Conservation (phyloP, 1,140 invertebrate species). For the Heterodera carotae region DNA sequence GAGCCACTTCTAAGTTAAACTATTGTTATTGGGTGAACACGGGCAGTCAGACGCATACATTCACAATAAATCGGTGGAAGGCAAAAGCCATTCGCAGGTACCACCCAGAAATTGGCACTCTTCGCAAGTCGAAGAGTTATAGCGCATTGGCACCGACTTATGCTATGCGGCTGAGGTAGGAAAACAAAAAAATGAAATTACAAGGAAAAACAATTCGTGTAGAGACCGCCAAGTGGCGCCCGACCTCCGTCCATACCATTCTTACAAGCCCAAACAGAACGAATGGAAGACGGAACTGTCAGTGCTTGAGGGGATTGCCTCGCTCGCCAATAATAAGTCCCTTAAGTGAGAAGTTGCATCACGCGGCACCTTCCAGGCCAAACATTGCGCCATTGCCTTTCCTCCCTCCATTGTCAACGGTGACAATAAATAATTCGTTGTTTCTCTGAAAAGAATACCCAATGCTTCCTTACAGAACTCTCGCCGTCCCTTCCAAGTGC, state of each 20-base stretch:
- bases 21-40: no score
- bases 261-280: slow-evolving; percentile 39
- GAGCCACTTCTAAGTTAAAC: neutral
- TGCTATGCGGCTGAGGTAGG: slow-evolving; percentile 30
- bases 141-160: slow-evolving; percentile 37
- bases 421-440: neutral
- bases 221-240: slow-evolving; percentile 38
- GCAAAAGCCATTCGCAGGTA: slow-evolving; percentile 25
- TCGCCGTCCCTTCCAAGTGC: slow-evolving; percentile 41
- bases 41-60: no score
- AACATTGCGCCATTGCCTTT: slow-evolving; percentile 28
- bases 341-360: slow-evolving; percentile 14
- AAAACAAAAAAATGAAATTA: neutral
- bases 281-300: slow-evolving; percentile 32
- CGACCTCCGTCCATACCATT: slow-evolving; percentile 39
- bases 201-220: slow-evolving; percentile 3
- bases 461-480: slow-evolving; percentile 17
- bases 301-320: neutral
- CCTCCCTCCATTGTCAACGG: slow-evolving; percentile 27
- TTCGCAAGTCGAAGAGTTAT: slow-evolving; percentile 40
- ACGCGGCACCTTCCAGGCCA: neutral
- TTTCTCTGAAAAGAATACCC: neutral
- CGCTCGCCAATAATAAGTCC: neutral
- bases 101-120: slow-evolving; percentile 28
- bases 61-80: neutral